phyloP scores from a whole-genome alignment of 2,888 invertebrate species.

The Epistrophe eligans region DNA sequence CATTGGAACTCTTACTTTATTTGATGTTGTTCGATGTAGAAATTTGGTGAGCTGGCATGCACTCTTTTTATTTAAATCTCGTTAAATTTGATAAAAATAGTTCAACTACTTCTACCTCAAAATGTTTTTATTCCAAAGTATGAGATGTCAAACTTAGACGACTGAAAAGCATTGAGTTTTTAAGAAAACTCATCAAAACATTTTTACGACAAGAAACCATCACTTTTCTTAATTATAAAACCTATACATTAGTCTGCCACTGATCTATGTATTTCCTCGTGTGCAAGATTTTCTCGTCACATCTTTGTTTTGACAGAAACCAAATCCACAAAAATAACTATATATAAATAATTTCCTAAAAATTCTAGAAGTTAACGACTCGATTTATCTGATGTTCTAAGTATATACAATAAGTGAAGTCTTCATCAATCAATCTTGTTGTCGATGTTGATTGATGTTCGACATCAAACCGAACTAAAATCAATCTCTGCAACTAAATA shows the following conservation, averaged over 20 bases:
- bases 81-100: too few species aligned
- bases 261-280: neutral
- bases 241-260: neutral
- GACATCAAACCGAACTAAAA: constrained; percentile 18
- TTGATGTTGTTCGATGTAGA: too few species aligned
- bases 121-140: too few species aligned
- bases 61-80: too few species aligned
- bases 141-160: too few species aligned
- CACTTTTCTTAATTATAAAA: neutral
- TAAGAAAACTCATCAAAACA: neutral
- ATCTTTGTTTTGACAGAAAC: neutral
- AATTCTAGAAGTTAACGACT: neutral
- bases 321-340: neutral
- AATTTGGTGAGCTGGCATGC: too few species aligned
- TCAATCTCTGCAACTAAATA: constrained; percentile 21
- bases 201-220: neutral
- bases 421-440: constrained; percentile 11
- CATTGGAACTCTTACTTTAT: too few species aligned
- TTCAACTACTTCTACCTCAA: too few species aligned
- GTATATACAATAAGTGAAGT: neutral
- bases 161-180: too few species aligned
- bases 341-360: neutral
- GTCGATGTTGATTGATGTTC: constrained; percentile 16
- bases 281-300: neutral
- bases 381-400: neutral